Conservation (phyloP, 2,113 vertebrate genomes). For the Saccopteryx bilineata region DNA sequence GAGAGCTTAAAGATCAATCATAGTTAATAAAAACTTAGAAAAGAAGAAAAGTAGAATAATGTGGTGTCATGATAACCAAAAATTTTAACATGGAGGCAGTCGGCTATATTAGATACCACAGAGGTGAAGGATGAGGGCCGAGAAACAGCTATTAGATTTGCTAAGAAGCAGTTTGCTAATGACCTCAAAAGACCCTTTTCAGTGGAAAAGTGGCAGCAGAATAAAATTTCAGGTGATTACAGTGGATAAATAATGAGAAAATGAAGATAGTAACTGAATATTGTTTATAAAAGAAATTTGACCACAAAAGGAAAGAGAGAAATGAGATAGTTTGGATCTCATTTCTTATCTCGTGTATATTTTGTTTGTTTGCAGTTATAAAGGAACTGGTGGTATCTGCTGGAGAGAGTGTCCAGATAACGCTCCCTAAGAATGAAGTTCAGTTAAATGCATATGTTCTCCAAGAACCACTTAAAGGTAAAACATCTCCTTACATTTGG, state of each 20-base stretch:
- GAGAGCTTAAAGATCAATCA: background rate
- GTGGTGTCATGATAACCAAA: background rate
- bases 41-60: slow-evolving; percentile 43
- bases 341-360: slow-evolving; percentile 58
- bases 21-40: slow-evolving; percentile 39
- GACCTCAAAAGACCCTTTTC: slow-evolving; percentile 40
- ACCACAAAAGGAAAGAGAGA: slow-evolving; percentile 17
- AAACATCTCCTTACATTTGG: slow-evolving; percentile 61
- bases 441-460: slow-evolving; percentile 96
- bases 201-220: background rate
- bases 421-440: slow-evolving; percentile 94
- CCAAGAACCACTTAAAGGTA: slow-evolving; percentile 91
- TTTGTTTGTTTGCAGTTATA: slow-evolving; percentile 85
- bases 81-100: background rate
- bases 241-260: slow-evolving; percentile 46
- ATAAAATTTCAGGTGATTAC: slow-evolving; percentile 50
- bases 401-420: slow-evolving; percentile 95
- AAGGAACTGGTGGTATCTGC: slow-evolving; percentile 97
- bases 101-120: background rate
- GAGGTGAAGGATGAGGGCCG: background rate
- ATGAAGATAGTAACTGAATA: slow-evolving; percentile 24
- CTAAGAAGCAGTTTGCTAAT: slow-evolving; percentile 32
- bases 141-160: slow-evolving; percentile 16
- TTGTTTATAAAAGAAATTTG: slow-evolving; percentile 29
- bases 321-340: background rate